Conservation (phyloP, 2,888 invertebrate species). For the Bombylius major region DNA sequence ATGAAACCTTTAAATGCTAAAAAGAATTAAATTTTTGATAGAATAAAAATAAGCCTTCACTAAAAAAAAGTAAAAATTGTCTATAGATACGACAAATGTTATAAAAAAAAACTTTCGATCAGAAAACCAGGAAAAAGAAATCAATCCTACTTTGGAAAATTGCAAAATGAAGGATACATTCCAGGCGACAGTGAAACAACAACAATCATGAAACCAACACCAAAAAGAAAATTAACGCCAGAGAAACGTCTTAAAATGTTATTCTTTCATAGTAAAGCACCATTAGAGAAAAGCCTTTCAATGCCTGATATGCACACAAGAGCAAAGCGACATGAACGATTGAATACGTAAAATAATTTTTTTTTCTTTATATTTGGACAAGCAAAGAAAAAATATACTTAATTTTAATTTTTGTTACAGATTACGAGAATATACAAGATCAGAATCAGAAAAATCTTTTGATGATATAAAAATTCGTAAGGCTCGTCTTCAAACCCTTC, state of each 20-base stretch:
- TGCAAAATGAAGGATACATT: slow-evolving; percentile 24
- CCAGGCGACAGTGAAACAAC: slow-evolving; percentile 19
- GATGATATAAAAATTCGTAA: slow-evolving; percentile 52
- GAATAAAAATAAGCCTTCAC: no score
- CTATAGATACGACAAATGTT: no score
- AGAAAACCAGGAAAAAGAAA: no score
- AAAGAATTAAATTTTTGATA: no score
- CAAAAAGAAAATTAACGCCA: slow-evolving; percentile 31
- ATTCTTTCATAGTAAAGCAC: slow-evolving; percentile 43
- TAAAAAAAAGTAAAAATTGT: no score
- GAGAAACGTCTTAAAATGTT: slow-evolving; percentile 42
- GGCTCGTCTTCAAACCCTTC: slow-evolving; percentile 50
- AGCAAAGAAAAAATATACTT: no score
- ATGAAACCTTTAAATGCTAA: no score
- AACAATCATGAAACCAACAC: slow-evolving; percentile 18
- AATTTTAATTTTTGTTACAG: slow-evolving; percentile 31
- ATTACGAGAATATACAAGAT: slow-evolving; percentile 56
- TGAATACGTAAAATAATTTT: slow-evolving; percentile 50
- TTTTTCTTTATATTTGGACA: not conserved
- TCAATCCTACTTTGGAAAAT: no score
- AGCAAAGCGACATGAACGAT: slow-evolving; percentile 53
- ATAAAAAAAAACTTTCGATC: no score
- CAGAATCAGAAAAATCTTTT: slow-evolving; percentile 68
- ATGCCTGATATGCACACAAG: slow-evolving; percentile 43
- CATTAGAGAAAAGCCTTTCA: slow-evolving; percentile 66